Conservation (phyloP, 2,888 invertebrate species). For the Epiblema foenella region DNA sequence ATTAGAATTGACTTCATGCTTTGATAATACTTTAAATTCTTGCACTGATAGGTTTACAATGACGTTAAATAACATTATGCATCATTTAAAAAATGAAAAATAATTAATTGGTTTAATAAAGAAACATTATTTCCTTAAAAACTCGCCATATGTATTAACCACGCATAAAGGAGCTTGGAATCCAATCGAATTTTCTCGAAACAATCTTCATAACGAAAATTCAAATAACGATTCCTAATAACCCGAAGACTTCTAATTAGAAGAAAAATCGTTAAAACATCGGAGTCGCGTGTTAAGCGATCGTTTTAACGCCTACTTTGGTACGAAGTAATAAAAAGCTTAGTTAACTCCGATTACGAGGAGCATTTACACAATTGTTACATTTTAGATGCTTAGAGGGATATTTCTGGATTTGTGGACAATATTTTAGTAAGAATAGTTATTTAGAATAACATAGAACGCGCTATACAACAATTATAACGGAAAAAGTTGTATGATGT, state of each 20-base stretch:
- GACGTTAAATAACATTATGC: not conserved
- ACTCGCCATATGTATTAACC: not conserved
- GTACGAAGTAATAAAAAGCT: conserved; percentile 37
- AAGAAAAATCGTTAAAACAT: conserved; percentile 40
- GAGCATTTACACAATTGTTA: conserved; percentile 35
- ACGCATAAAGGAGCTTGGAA: not conserved
- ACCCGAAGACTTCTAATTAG: conserved; percentile 33
- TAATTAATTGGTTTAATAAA: not conserved
- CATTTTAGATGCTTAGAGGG: conserved; percentile 21
- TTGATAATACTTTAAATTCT: not conserved
- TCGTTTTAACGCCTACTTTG: conserved; percentile 37
- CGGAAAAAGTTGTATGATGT: conserved; percentile 30
- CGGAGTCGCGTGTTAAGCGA: conserved; percentile 31
- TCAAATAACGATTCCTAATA: conserved; percentile 18
- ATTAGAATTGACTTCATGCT: not conserved
- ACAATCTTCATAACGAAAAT: not conserved
- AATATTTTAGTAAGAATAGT: conserved; percentile 3
- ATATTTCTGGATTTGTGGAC: conserved; percentile 21
- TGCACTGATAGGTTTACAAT: not conserved
- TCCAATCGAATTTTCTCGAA: not conserved
- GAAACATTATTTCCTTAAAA: not conserved
- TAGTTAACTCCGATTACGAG: conserved; percentile 42
- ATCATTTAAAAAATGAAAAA: not conserved
- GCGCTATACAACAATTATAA: conserved; percentile 39
- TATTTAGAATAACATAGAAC: conserved; percentile 4